Evolutionary conservation across 2,888 invertebrate species (phyloP), one percentile per base, ranked within the genome.

Genomic region (Sesia apiformis): DNA sequence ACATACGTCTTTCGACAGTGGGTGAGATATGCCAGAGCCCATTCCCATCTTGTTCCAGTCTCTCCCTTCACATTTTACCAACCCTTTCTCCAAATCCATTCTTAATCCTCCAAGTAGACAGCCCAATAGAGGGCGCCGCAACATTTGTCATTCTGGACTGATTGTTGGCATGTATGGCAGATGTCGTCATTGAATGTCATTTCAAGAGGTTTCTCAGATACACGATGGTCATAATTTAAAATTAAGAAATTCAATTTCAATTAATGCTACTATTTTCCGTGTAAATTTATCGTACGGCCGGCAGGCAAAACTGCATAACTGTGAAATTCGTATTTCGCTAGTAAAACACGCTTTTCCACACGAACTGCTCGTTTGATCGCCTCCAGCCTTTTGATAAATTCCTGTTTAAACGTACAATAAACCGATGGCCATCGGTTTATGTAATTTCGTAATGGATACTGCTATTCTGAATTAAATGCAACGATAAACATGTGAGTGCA

Each of bases 331-430:
- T 53, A 64, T 58, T 63, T 59, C 55, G 57, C 58, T 40, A 23
- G 61, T 57, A 58, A 58, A 63, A 62, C 57, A 54, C 51, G 58
- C 53, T 65, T 46, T 63, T 63, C 60, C 61, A 49, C 55, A 61
- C 57, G 58, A 66, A 66, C 64, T 66, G 64, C 61, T 58, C 65
- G 64, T 62, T 65, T 64, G 60, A 65, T 57, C 41, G 61, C 63
- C 61, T 61, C 60, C 62, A 56, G 60, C 61, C 61, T 63, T 66
- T 72, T 63, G 64, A 68, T 66, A 66, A 57, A 58, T 57, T 38
- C 8, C 4, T 46, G 46, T 46, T 46, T 46, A 46, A 46, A 46
- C 23, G 46, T 46, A 46, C 46, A 46, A 46, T 46, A 46, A 46
- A 46, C n/a, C 23, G 46, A n/a, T n/a, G 4, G 56, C 53, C 53